Evolutionary conservation across 2,797 vertebrate genomes (phyloP).

Genomic region (Monodelphis domestica): DNA sequence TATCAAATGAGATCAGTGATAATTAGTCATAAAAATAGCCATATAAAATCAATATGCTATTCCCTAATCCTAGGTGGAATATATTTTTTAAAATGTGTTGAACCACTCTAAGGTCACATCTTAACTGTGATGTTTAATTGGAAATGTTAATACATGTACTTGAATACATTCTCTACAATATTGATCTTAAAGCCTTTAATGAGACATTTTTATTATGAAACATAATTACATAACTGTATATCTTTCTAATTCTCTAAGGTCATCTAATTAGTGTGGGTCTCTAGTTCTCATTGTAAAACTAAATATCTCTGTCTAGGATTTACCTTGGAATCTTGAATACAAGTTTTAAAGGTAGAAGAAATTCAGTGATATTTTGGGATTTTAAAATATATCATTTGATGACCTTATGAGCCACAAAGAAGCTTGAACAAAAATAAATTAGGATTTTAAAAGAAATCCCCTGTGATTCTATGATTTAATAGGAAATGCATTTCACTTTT

Average conservation of each 20-base stretch:
- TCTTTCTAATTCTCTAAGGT: conserved; percentile 35
- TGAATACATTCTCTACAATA: conserved; percentile 60
- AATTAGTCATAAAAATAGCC: conserved; percentile 48
- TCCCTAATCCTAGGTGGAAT: conserved; percentile 54
- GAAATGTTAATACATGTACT: conserved; percentile 48
- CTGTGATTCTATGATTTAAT: not conserved
- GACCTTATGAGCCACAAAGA: not conserved
- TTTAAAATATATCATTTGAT: not conserved
- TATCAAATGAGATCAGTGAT: conserved; percentile 24
- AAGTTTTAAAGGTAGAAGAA: conserved; percentile 41
- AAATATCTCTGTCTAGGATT: conserved; percentile 25
- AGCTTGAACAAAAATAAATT: not conserved
- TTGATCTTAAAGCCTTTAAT: conserved; percentile 70
- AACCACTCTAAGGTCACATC: conserved; percentile 61
- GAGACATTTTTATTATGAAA: conserved; percentile 59
- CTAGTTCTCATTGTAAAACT: conserved; percentile 44
- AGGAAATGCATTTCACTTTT: not conserved
- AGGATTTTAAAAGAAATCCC: conserved; percentile 1
- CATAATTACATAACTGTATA: conserved; percentile 50
- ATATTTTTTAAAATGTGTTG: conserved; percentile 49
- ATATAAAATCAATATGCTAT: conserved; percentile 49
- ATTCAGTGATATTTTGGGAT: conserved; percentile 14
- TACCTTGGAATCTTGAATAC: conserved; percentile 40
- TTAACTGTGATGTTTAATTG: conserved; percentile 58
- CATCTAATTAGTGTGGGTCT: conserved; percentile 28